Evolutionary conservation across 2,888 invertebrate species (phyloP).

Genomic region (Eristalis pertinax): DNA sequence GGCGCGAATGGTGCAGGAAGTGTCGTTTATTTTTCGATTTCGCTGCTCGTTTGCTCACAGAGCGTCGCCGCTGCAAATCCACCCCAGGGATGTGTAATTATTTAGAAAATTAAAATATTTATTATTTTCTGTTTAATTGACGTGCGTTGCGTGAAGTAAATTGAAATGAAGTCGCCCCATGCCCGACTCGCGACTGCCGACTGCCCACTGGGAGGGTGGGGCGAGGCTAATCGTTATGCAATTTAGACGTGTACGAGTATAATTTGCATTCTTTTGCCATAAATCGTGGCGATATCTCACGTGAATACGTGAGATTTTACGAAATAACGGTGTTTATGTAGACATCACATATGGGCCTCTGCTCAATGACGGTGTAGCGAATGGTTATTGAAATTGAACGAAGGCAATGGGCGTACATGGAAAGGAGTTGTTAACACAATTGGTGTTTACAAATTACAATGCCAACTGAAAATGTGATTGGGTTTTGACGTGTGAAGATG

Average conservation of each 20-base stretch:
- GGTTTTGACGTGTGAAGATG: no score
- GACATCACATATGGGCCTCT: background rate
- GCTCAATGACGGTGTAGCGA: no score
- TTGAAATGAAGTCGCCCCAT: slow-evolving; percentile 28
- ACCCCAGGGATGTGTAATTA: slow-evolving; percentile 14
- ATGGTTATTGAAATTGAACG: no score
- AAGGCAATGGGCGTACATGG: no score
- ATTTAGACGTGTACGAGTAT: background rate
- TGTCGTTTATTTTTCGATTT: slow-evolving; percentile 21
- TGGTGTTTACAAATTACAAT: no score
- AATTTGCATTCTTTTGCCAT: slow-evolving; percentile 18
- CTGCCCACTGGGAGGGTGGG: background rate
- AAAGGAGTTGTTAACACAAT: no score
- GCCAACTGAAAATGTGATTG: no score
- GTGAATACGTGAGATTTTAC: background rate
- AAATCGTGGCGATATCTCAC: background rate
- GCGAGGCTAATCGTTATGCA: slow-evolving; percentile 1
- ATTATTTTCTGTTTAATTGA: slow-evolving; percentile 60
- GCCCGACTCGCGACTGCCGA: no score
- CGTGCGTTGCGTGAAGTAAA: slow-evolving; percentile 49
- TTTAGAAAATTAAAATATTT: slow-evolving; percentile 48
- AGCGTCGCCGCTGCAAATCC: background rate
- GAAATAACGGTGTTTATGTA: background rate
- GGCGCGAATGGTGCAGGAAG: slow-evolving; percentile 32
- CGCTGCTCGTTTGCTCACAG: slow-evolving; percentile 2